phyloP scores from a whole-genome alignment of 2,797 vertebrate species.

The Numenius phaeopus region DNA sequence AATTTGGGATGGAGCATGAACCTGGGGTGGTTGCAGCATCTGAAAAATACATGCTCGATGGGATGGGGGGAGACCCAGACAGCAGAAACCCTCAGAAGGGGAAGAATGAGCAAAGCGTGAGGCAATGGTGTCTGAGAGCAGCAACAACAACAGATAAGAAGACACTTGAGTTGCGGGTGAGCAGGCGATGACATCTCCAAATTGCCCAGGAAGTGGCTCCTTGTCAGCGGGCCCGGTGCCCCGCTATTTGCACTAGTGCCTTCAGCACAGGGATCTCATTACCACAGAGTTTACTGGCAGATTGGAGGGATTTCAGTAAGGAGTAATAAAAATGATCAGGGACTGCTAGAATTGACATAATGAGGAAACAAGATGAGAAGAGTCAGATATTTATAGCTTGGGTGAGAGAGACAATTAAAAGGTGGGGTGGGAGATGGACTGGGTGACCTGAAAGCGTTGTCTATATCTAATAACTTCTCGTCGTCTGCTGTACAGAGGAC shows the following conservation, averaged over 20 bases:
- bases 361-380: constrained; percentile 66
- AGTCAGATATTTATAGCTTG: constrained; percentile 66
- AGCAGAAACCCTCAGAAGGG: background rate
- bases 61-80: background rate
- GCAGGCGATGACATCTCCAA: constrained; percentile 1
- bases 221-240: background rate
- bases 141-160: background rate
- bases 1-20: background rate
- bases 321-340: constrained; percentile 73
- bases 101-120: background rate
- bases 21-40: background rate
- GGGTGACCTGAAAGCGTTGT: constrained; percentile 55
- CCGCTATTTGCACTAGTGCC: constrained; percentile 20
- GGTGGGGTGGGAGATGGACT: constrained; percentile 48
- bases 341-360: constrained; percentile 72
- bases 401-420: constrained; percentile 71
- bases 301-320: constrained; percentile 61
- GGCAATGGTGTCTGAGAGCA: background rate
- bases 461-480: constrained; percentile 44
- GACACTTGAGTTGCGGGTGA: background rate
- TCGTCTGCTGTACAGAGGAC: background rate
- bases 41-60: background rate
- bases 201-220: constrained; percentile 1
- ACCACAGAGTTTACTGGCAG: constrained; percentile 58
- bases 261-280: constrained; percentile 66